These are phyloP conservation scores for Notarius lentiginosus DNA, from an alignment of 2,113 vertebrate species.

Conservation along the genomic window DNA sequence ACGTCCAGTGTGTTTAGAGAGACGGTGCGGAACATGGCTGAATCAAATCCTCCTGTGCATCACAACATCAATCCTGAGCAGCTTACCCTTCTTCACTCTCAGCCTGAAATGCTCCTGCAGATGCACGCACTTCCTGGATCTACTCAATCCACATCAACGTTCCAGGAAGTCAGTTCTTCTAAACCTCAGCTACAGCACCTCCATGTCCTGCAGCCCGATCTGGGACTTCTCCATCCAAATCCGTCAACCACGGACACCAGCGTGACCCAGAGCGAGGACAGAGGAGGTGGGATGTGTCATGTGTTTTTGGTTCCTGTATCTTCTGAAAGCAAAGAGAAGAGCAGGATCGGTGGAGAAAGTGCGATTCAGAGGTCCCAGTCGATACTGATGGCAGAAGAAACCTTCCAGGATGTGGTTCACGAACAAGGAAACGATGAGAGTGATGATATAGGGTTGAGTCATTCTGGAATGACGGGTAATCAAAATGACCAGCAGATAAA, in stretches of 20 bases:
- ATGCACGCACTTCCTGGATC: conserved; percentile 11
- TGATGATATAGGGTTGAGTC: neutral
- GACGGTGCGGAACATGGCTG: neutral
- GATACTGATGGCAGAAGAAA: conserved; percentile 50
- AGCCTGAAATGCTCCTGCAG: conserved; percentile 41
- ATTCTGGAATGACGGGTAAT: neutral
- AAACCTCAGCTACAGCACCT: conserved; percentile 36
- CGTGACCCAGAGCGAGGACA: neutral
- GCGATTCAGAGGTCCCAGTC: conserved; percentile 13
- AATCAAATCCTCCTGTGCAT: conserved; percentile 26
- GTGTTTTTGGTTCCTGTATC: conserved; percentile 59
- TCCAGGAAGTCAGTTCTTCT: conserved; percentile 25
- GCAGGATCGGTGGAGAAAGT: conserved; percentile 27
- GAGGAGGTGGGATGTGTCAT: conserved; percentile 47
- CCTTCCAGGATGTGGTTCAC: conserved; percentile 24
- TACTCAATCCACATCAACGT: conserved; percentile 19
- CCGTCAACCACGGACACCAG: neutral
- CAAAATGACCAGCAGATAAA: conserved; percentile 25
- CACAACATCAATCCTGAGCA: conserved; percentile 7
- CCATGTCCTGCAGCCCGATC: conserved; percentile 44
- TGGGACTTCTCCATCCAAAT: conserved; percentile 40
- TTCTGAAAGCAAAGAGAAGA: conserved; percentile 3
- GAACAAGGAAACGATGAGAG: conserved; percentile 28
- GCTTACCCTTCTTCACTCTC: conserved; percentile 38
- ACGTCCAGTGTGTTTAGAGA: neutral